Percentiles rank a stretch among this genome's conserved stretches.
Evolutionary conservation across 1,140 invertebrate species (phyloP).

Genomic region (Scaptomyza pallida): DNA sequence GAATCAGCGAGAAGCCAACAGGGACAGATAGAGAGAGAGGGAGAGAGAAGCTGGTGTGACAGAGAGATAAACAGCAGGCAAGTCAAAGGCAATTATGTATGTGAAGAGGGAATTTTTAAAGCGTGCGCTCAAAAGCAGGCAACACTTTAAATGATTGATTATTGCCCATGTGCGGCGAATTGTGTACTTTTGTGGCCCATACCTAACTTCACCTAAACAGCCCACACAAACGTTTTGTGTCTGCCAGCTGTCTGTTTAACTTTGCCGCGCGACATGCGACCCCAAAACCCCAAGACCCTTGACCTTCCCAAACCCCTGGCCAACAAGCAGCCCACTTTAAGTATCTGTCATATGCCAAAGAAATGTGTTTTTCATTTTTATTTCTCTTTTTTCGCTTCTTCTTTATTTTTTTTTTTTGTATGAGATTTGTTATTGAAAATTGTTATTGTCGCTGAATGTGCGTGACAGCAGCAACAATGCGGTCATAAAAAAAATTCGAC

Average conservation of each 20-base stretch:
- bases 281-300: background rate
- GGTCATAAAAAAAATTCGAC: slow-evolving; percentile 15
- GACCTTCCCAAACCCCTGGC: background rate
- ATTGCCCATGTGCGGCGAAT: slow-evolving; percentile 26
- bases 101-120: slow-evolving; percentile 41
- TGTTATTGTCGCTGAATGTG: slow-evolving; percentile 64
- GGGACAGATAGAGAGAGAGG: background rate
- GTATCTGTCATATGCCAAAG: slow-evolving; percentile 65
- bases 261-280: slow-evolving; percentile 1
- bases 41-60: background rate
- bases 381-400: background rate
- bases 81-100: slow-evolving; percentile 62
- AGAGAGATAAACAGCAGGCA: slow-evolving; percentile 32
- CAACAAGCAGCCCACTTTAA: slow-evolving; percentile 23
- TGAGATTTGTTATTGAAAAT: slow-evolving; percentile 69
- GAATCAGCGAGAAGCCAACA: background rate
- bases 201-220: background rate
- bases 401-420: slow-evolving; percentile 10
- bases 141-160: slow-evolving; percentile 59
- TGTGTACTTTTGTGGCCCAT: background rate
- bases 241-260: slow-evolving; percentile 43
- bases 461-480: slow-evolving; percentile 49
- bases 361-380: slow-evolving; percentile 33
- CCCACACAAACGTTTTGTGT: slow-evolving; percentile 20
- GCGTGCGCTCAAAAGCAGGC: slow-evolving; percentile 31